These are phyloP conservation scores for Galleria mellonella DNA, from an alignment of 1,140 invertebrate species.

Conservation along the genomic window DNA sequence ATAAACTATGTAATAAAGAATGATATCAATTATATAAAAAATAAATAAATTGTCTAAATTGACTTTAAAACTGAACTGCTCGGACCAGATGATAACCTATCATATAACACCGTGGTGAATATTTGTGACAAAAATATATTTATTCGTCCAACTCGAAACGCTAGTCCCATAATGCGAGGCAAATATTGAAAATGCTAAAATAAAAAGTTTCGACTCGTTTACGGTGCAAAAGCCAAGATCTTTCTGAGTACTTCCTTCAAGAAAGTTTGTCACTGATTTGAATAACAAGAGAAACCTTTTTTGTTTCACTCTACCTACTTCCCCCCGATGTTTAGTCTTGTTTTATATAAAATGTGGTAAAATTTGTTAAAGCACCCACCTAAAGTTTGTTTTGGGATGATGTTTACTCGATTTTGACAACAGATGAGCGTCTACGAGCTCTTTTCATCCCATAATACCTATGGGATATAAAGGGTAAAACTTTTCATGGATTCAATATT, in stretches of 20 bases:
- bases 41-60: too few species aligned
- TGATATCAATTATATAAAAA: too few species aligned
- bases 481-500: too few species aligned
- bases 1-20: too few species aligned
- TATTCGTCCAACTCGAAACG: too few species aligned
- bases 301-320: conserved; percentile 14
- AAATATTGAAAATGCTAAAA: conserved; percentile 2
- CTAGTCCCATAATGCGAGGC: not conserved
- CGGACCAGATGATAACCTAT: too few species aligned
- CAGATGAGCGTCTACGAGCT: not conserved
- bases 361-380: not conserved
- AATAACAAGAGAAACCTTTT: conserved; percentile 54
- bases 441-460: too few species aligned
- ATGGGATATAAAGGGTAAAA: too few species aligned
- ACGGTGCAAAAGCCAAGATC: conserved; percentile 20
- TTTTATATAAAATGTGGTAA: not conserved
- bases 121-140: too few species aligned
- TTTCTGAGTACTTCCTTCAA: conserved; percentile 12
- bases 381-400: not conserved
- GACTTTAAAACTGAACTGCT: too few species aligned
- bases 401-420: conserved; percentile 1
- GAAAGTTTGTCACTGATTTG: conserved; percentile 45
- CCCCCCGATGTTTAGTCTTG: conserved; percentile 4
- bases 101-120: too few species aligned
- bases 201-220: conserved; percentile 14